Conservation (phyloP, 2,888 invertebrate species). For the Eulithis testata region DNA sequence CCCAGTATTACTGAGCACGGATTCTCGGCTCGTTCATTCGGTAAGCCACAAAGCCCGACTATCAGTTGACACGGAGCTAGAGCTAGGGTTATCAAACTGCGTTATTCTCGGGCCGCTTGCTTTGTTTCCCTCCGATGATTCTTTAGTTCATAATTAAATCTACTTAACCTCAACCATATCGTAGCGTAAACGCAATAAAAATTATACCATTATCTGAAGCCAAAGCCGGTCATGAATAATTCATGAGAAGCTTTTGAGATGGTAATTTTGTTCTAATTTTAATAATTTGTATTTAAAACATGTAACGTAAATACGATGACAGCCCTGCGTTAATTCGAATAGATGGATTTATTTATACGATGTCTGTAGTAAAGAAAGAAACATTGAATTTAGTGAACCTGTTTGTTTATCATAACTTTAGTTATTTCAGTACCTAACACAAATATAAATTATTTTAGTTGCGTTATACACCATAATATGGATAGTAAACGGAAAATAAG, state of each 20-base stretch:
- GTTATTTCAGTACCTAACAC: not conserved
- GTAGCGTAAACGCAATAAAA: constrained; percentile 50
- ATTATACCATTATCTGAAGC: constrained; percentile 49
- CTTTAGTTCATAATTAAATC: constrained; percentile 16
- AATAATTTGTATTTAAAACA: constrained; percentile 65
- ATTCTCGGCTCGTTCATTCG: constrained; percentile 72
- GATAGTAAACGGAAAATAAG: constrained; percentile 7
- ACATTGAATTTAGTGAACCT: constrained; percentile 19
- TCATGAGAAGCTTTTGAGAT: constrained; percentile 63
- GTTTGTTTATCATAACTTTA: constrained; percentile 21
- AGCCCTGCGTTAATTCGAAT: constrained; percentile 38
- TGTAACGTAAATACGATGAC: constrained; percentile 56
- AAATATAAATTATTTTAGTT: too few relatives aligned
- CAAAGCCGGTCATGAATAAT: constrained; percentile 55
- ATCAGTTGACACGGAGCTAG: constrained; percentile 66
- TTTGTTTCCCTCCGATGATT: constrained; percentile 22
- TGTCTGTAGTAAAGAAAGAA: constrained; percentile 12
- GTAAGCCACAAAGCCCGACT: constrained; percentile 71
- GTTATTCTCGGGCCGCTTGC: constrained; percentile 23
- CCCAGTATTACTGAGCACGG: constrained; percentile 69
- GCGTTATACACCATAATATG: too few relatives aligned
- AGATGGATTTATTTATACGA: constrained; percentile 27
- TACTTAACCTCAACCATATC: constrained; percentile 35
- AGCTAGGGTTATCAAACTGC: constrained; percentile 54
- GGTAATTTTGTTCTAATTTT: constrained; percentile 66